phyloP scores from a whole-genome alignment of 2,888 invertebrate genomes.

The Philhelius pedissequus region DNA sequence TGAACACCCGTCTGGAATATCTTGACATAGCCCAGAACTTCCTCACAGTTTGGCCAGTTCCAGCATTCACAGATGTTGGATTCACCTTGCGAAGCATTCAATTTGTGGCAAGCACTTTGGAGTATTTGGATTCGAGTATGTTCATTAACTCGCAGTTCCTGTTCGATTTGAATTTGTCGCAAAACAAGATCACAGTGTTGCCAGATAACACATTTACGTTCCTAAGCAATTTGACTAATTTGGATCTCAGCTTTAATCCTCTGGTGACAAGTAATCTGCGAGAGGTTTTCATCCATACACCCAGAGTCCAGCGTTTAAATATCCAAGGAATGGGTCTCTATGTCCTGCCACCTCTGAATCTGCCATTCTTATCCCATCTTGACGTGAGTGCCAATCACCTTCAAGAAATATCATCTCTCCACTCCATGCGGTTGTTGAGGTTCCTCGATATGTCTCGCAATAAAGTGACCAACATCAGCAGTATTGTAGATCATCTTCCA shows the following conservation, averaged over 20 bases:
- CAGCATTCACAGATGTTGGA: constrained; percentile 88
- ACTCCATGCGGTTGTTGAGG: constrained; percentile 85
- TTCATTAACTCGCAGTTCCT: constrained; percentile 91
- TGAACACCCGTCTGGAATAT: constrained; percentile 88
- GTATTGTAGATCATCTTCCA: constrained; percentile 86
- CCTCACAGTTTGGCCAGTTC: constrained; percentile 88
- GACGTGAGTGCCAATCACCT: constrained; percentile 90
- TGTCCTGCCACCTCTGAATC: constrained; percentile 87
- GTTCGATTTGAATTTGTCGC: constrained; percentile 87
- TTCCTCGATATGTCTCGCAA: constrained; percentile 88
- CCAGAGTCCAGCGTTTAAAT: constrained; percentile 87
- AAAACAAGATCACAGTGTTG: constrained; percentile 89
- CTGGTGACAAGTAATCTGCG: constrained; percentile 91
- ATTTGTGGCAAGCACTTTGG: constrained; percentile 88
- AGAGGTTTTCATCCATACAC: constrained; percentile 92
- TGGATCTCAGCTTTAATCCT: constrained; percentile 90
- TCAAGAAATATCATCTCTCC: constrained; percentile 85
- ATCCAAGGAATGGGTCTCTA: constrained; percentile 88
- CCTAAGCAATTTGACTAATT: constrained; percentile 86
- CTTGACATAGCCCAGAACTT: constrained; percentile 89
- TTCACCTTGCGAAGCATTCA: constrained; percentile 89
- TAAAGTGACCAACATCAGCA: constrained; percentile 86
- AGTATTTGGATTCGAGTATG: constrained; percentile 92
- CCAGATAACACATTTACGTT: constrained; percentile 94
- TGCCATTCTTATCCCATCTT: constrained; percentile 88